phyloP scores from a whole-genome alignment of 2,113 vertebrate genomes.

The Cyprinodon tularosa region DNA sequence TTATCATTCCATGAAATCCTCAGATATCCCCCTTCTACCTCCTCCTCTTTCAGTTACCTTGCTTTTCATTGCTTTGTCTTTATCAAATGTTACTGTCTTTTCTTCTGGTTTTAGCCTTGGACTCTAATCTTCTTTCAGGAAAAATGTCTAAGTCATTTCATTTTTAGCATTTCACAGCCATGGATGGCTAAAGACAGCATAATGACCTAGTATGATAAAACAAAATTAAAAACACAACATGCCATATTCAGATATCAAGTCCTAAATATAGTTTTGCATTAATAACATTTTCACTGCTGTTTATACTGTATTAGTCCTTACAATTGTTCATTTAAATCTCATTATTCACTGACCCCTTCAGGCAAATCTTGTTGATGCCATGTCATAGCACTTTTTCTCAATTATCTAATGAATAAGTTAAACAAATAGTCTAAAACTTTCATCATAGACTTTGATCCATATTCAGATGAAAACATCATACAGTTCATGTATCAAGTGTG shows the following conservation, averaged over 20 bases:
- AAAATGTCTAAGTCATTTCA: constrained; percentile 77
- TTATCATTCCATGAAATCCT: constrained; percentile 65
- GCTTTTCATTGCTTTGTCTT: constrained; percentile 47
- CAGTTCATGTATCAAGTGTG: background rate
- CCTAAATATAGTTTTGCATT: constrained; percentile 12
- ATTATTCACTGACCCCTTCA: background rate
- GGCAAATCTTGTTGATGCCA: background rate
- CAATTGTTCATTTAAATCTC: background rate
- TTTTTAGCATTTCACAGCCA: constrained; percentile 78
- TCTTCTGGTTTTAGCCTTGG: constrained; percentile 72
- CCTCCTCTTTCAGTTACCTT: constrained; percentile 61
- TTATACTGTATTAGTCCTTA: background rate
- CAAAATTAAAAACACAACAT: constrained; percentile 34
- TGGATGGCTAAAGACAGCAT: constrained; percentile 44
- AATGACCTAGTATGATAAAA: background rate
- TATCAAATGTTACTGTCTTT: constrained; percentile 67
- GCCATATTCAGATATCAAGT: constrained; percentile 33
- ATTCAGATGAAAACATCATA: background rate
- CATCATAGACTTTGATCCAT: background rate
- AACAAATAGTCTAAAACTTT: background rate
- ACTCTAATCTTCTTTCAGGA: constrained; percentile 75
- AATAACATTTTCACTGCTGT: constrained; percentile 8
- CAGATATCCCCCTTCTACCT: constrained; percentile 66
- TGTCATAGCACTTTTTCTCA: background rate
- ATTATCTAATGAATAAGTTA: background rate